These are phyloP conservation scores for Meriones unguiculatus DNA, from an alignment of 2,113 vertebrate genomes.

Conservation along the genomic window DNA sequence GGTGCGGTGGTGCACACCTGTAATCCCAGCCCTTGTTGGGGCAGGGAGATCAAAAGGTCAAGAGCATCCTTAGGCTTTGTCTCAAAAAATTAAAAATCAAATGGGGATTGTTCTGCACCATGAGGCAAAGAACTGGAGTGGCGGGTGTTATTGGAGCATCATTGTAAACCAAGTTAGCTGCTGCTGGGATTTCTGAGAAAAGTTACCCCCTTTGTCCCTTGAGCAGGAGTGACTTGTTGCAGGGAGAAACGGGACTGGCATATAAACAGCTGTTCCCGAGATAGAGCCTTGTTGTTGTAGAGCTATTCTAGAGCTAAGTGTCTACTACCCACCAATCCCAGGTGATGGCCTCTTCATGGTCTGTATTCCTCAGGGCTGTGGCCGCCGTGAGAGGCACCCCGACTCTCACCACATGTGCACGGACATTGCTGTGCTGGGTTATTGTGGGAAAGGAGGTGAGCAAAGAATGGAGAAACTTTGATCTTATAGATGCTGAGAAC, in stretches of 20 bases:
- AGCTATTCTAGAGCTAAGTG: not conserved
- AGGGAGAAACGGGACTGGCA: not conserved
- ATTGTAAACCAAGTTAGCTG: not conserved
- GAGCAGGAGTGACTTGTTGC: not conserved
- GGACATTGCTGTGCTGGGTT: not conserved
- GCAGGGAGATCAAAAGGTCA: not conserved
- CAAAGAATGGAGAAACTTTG: not conserved
- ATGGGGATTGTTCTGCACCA: not conserved
- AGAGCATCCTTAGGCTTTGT: not conserved
- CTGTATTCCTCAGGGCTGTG: not conserved
- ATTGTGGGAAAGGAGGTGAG: not conserved
- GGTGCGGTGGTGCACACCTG: not conserved
- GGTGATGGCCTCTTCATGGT: not conserved
- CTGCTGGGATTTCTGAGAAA: not conserved
- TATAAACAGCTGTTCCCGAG: not conserved
- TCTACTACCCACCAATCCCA: not conserved
- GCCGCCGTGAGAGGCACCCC: not conserved
- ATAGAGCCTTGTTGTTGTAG: not conserved
- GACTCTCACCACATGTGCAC: not conserved
- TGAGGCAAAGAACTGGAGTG: not conserved
- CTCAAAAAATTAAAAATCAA: not conserved
- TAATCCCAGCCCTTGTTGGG: not conserved
- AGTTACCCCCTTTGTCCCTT: not conserved
- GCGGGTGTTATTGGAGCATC: not conserved
- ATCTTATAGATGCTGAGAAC: not conserved